Evolutionary conservation across 53 echinoderm and acorn worm genomes (phyloP).

Genomic region (Echinarachnius parma): DNA sequence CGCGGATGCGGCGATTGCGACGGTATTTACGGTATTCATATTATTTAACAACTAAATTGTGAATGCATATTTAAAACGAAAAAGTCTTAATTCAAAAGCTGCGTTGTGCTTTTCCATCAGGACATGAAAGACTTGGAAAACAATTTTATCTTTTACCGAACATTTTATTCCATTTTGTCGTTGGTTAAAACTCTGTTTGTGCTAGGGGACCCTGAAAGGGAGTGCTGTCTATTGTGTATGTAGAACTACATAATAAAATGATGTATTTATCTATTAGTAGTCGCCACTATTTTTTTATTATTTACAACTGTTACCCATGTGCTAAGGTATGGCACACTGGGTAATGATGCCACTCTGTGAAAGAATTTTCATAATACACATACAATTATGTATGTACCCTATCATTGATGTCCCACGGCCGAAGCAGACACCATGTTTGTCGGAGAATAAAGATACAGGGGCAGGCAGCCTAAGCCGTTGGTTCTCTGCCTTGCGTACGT

Average conservation of each 20-base stretch:
- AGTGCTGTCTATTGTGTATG: not conserved
- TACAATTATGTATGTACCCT: constrained; percentile 7
- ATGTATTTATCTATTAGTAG: not conserved
- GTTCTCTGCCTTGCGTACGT: no score
- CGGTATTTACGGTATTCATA: no score
- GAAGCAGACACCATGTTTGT: constrained; percentile 6
- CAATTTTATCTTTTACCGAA: no score
- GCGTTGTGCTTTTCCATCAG: no score
- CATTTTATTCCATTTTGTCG: no score
- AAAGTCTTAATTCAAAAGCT: no score
- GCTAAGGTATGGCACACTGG: constrained; percentile 47
- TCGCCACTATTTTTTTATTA: not conserved
- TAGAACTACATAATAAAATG: not conserved
- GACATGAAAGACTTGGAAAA: no score
- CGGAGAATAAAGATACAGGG: not conserved
- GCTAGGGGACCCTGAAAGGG: not conserved
- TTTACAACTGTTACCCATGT: constrained; percentile 19
- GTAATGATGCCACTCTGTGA: not conserved
- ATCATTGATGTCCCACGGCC: not conserved
- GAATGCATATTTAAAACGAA: no score
- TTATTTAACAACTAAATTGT: no score
- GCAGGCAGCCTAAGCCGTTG: no score
- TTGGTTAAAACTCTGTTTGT: no score
- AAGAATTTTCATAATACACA: not conserved
- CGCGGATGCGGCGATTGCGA: no score